Base-by-base conservation (phyloP, 2,888 invertebrate genomes). In the Falcaria lacertinaria region DNA sequence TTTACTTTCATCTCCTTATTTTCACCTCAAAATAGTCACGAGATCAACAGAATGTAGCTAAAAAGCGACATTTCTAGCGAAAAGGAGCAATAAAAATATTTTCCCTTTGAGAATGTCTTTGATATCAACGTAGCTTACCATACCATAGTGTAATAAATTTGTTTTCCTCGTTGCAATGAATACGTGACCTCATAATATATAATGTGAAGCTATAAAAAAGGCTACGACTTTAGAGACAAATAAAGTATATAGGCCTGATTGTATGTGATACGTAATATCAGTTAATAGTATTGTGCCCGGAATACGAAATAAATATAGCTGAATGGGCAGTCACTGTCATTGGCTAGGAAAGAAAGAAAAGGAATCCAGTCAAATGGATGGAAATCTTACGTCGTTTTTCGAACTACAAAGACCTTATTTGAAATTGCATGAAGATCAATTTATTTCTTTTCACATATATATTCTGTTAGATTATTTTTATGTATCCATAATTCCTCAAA, bases 171-270 rank as follows among this genome's bases (percentile, higher is more conserved):
- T 37, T 37, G 37, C 22, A 37, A 37, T 37, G 37, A 37, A 37
- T 37, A 37, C 37, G 22, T 37, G 37, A 11, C 22, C 37, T 22
- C 37, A 15, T n/a, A n/a, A n/a, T n/a, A n/a, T 37, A 22, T 35
- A 35, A 35, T 37, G 37, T 22, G 37, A 22, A 14, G 19, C 37
- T 25, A 37, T 37, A 37, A 37, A 37, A 37, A 36, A 37, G 1
- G 37, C 37, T 37, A 37, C 37, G 37, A 37, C 37, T 37, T 37
- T 37, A 22, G 37, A 37, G 37, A 37, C 22, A 37, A 37, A 37
- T 19, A 22, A 22, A 36, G 13, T 36, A 36, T 8, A 25, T 25
- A 28, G 13, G 36, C 7, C 22, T 36, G 37, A 14, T 37, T 37
- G 14, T 22, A n/a, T 19, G 25, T 7, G 11, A 28, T 11, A 37